Evolutionary conservation across 2,888 invertebrate genomes (phyloP), one percentile per base, ranked within the genome.

Genomic region (Sphaerophoria rueppellii): DNA sequence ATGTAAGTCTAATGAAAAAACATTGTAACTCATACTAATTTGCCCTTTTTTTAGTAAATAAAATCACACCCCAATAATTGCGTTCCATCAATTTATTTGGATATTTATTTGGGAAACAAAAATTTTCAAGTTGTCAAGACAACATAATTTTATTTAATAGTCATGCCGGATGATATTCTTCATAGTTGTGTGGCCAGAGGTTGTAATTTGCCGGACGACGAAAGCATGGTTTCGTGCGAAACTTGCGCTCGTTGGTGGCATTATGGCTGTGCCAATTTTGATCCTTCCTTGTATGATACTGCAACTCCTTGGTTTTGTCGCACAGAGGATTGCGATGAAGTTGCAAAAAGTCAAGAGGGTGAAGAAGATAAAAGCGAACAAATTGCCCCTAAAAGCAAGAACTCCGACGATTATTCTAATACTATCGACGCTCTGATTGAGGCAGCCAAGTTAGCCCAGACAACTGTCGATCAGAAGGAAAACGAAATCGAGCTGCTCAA

Each of bases 371-470:
- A 7, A 46, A 46, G 46, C 46, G 12, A 46, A 46, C 11, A 12
- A 46, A 16, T 40, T 60, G n/a, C 60, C 9, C 6, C 16, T 24
- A 37, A 54, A 67, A n/a, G 12, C 24, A 12, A 50, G 11, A 35
- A 65, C 11, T n/a, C 60, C 9, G 54, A 52, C 34, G 12, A 52
- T 35, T 54, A 40, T 24, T 69, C 55, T 34, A 32, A 14, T 40
- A 12, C 60, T 40, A n/a, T 60, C 24, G 60, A 43, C n/a, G 16
- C 43, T 60, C 11, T 43, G 43, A 60, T 60, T 6, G 43, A 12
- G 40, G 60, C 43, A 60, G 43, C 60, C 12, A 43, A 40, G 4
- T 40, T 60, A 60, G 60, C 43, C 16, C 60, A 43, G 43, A 43
- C 60, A 11, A 40, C 37, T 16, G n/a, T 55, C 34, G 55, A 55